These are phyloP conservation scores for Sardina pilchardus DNA, from an alignment of 2,113 vertebrate species.

Conservation along the genomic window DNA sequence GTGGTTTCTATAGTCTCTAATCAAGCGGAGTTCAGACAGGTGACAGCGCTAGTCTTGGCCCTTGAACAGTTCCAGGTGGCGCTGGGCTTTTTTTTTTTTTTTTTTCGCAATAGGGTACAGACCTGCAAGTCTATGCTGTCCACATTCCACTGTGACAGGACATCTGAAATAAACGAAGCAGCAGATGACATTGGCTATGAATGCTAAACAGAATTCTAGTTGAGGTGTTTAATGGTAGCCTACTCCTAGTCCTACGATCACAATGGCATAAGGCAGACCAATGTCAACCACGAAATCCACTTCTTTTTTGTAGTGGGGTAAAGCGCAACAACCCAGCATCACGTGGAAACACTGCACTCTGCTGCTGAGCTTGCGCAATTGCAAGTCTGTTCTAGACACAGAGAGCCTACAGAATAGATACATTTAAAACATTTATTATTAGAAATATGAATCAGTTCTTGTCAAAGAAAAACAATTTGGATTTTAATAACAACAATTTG, in stretches of 20 bases:
- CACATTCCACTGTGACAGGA: background rate
- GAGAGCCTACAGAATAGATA: too few species aligned
- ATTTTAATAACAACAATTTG: too few species aligned
- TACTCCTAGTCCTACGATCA: background rate
- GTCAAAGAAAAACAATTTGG: too few species aligned
- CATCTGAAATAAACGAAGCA: background rate
- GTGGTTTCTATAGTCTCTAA: conserved; percentile 14
- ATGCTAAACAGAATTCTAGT: background rate
- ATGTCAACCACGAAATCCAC: background rate
- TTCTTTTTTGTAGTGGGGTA: background rate
- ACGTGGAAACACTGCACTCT: background rate
- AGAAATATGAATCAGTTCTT: too few species aligned
- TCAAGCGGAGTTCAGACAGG: background rate
- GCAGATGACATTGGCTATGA: background rate
- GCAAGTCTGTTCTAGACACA: background rate
- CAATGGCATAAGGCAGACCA: background rate
- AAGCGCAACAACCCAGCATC: background rate
- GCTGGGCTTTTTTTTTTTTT: background rate
- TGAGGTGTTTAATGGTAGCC: background rate
- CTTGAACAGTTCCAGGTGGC: conserved; percentile 13
- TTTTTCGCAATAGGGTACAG: background rate
- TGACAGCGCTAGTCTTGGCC: background rate
- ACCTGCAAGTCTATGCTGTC: background rate
- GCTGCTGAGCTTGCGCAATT: background rate
- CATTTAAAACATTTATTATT: too few species aligned